A percentile compares a stretch with the other conserved stretches of the same genome.
Evolutionary conservation across 2,888 invertebrate species (phyloP).

Genomic region (Acronicta leporina): DNA sequence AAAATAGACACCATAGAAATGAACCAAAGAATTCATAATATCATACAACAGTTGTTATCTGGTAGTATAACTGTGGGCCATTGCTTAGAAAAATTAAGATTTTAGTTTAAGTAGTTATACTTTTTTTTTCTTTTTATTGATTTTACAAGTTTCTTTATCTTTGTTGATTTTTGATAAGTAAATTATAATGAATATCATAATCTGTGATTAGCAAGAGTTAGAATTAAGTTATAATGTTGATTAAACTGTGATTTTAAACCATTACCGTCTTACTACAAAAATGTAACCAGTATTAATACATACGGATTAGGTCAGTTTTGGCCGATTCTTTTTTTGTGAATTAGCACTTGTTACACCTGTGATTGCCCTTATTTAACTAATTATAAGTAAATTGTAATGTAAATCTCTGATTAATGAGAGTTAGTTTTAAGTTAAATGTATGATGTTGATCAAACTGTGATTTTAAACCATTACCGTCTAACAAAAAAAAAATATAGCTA

Average conservation of each 20-base stretch:
- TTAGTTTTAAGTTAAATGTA: conserved; percentile 1
- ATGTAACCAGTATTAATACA: neutral
- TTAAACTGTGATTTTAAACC: conserved; percentile 8
- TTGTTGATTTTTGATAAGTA: conserved; percentile 8
- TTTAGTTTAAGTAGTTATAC: conserved; percentile 3
- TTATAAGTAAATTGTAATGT: conserved; percentile 10
- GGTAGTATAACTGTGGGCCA: conserved; percentile 11
- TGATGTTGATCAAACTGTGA: no score
- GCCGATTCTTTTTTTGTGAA: neutral
- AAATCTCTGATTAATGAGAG: conserved; percentile 8
- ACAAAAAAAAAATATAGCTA: no score
- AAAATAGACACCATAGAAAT: conserved; percentile 19
- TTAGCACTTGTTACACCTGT: conserved; percentile 6
- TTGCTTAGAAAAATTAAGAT: conserved; percentile 15
- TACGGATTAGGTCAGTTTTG: neutral
- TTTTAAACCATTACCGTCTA: no score
- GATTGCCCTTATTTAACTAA: conserved; percentile 6
- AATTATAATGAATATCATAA: conserved; percentile 7
- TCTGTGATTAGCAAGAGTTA: conserved; percentile 7
- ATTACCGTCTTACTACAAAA: conserved; percentile 4
- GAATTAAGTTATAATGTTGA: conserved; percentile 8
- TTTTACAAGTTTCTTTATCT: conserved; percentile 2
- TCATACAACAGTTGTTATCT: conserved; percentile 10
- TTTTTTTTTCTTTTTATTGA: neutral
- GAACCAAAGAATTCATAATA: conserved; percentile 23